Evolutionary conservation across 1,140 invertebrate genomes (phyloP).

Genomic region (Drosophila obscura): DNA sequence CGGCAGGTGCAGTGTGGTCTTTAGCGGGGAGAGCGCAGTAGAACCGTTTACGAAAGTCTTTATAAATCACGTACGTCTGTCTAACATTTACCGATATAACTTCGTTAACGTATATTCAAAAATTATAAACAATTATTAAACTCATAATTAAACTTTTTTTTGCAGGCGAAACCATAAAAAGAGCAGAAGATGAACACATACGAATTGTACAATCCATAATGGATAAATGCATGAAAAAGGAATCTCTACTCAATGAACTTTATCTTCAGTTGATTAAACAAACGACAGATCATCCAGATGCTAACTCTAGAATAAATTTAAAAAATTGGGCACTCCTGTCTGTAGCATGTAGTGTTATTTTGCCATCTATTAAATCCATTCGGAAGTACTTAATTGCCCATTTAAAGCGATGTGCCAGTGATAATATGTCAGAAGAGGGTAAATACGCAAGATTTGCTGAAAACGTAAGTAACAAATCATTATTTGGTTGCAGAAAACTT

Average conservation of each 20-base stretch:
- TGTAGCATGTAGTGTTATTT: constrained; percentile 93
- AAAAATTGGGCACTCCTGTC: constrained; percentile 97
- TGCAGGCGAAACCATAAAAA: constrained; percentile 72
- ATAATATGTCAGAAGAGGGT: constrained; percentile 96
- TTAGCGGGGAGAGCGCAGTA: too few species aligned
- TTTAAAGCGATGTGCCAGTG: constrained; percentile 93
- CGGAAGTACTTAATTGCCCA: constrained; percentile 96
- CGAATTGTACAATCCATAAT: constrained; percentile 94
- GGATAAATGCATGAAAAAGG: constrained; percentile 95
- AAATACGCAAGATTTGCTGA: constrained; percentile 97
- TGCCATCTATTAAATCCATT: constrained; percentile 92
- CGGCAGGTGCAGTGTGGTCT: too few species aligned
- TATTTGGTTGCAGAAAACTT: background rate
- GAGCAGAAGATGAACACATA: constrained; percentile 93
- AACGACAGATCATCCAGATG: constrained; percentile 96
- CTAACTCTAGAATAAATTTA: constrained; percentile 93
- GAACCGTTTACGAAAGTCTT: too few species aligned
- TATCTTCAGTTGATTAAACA: constrained; percentile 96
- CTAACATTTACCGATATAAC: too few species aligned
- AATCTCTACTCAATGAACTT: constrained; percentile 94
- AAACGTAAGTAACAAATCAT: constrained; percentile 86
- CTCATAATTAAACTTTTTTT: background rate
- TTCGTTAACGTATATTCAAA: too few species aligned
- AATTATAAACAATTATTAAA: too few species aligned
- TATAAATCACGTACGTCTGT: too few species aligned